Conservation (phyloP, 2,113 vertebrate species). For the Cercocebus atys region DNA sequence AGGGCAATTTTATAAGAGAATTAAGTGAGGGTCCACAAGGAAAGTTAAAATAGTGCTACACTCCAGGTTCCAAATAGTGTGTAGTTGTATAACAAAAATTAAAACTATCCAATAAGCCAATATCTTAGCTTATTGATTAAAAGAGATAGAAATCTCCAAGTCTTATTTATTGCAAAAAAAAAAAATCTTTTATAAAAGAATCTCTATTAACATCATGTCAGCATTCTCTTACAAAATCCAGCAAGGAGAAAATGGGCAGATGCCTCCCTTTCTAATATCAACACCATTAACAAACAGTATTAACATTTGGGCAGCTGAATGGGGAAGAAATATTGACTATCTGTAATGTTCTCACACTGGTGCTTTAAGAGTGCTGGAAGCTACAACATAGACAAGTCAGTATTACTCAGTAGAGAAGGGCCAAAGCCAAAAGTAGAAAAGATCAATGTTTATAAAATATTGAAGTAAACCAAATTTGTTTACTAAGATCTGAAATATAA, state of each 20-base stretch:
- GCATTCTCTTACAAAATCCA: constrained; percentile 1
- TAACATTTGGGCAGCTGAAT: background rate
- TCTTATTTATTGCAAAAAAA: constrained; percentile 39
- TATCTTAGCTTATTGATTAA: background rate
- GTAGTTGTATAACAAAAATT: background rate
- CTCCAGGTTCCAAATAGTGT: background rate
- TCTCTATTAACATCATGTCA: background rate
- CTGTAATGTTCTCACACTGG: background rate
- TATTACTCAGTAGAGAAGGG: background rate
- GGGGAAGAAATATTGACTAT: background rate
- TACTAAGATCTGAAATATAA: constrained; percentile 21
- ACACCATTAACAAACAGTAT: background rate
- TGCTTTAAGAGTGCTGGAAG: background rate
- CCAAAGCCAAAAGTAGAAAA: constrained; percentile 40
- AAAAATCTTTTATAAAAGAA: constrained; percentile 21
- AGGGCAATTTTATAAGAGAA: background rate
- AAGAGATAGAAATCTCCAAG: background rate
- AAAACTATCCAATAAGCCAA: background rate
- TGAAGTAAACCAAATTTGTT: constrained; percentile 43
- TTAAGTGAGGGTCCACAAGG: background rate
- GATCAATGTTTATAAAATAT: constrained; percentile 62
- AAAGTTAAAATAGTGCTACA: background rate
- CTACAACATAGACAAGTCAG: background rate
- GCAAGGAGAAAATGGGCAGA: background rate
- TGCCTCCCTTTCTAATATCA: background rate